A percentile compares a stretch with the other conserved stretches of the same genome.
Conservation (phyloP, 2,888 invertebrate genomes). For the Habrosyne pyritoides region DNA sequence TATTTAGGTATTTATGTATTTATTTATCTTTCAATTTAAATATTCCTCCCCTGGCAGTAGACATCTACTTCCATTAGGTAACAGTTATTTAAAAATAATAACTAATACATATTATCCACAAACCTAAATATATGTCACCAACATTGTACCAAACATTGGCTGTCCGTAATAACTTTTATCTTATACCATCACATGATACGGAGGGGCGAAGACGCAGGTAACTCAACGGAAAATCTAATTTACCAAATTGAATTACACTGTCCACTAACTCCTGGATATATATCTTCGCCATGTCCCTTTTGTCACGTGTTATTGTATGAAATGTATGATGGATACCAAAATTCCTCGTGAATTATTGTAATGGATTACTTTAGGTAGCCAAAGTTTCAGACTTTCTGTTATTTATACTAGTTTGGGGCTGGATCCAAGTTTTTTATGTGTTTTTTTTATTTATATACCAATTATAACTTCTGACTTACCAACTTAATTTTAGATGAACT, state of each 20-base stretch:
- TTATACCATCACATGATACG: constrained; percentile 44
- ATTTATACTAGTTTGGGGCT: not conserved
- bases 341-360: constrained; percentile 24
- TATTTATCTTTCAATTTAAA: too few species aligned
- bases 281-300: constrained; percentile 42
- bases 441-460: too few species aligned
- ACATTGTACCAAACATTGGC: constrained; percentile 47
- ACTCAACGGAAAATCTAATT: constrained; percentile 79
- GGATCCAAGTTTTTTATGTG: constrained; percentile 15
- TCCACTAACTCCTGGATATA: constrained; percentile 64
- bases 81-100: too few species aligned
- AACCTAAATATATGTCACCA: constrained; percentile 24
- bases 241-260: constrained; percentile 78
- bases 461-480: too few species aligned
- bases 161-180: constrained; percentile 41
- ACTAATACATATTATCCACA: not conserved
- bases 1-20: too few species aligned
- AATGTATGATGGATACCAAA: constrained; percentile 27
- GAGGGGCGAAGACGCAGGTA: constrained; percentile 73
- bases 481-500: too few species aligned
- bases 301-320: constrained; percentile 50
- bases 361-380: constrained; percentile 20
- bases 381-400: constrained; percentile 4
- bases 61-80: too few species aligned
- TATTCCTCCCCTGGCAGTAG: too few species aligned